Percentiles rank a stretch among this genome's conserved stretches.
Conservation (phyloP, 2,113 vertebrate genomes). For the Podarcis muralis region DNA sequence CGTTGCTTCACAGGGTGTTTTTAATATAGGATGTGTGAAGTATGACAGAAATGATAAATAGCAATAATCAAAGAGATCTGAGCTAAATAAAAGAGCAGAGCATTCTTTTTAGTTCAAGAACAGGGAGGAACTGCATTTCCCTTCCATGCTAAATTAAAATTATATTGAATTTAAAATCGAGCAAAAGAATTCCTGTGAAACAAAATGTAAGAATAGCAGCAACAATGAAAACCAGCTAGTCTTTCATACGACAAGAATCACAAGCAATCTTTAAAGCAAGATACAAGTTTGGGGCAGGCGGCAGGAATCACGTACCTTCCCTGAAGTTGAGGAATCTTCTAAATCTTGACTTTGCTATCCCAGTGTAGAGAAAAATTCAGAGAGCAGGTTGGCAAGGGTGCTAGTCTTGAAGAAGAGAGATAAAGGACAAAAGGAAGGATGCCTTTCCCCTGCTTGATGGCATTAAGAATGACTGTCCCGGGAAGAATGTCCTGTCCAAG, state of each 20-base stretch:
- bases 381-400: constrained; percentile 31
- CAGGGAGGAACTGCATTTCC: background rate
- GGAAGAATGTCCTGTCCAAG: constrained; percentile 75
- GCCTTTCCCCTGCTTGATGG: constrained; percentile 40
- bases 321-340: background rate
- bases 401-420: constrained; percentile 35
- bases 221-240: background rate
- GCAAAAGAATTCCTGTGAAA: constrained; percentile 12
- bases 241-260: background rate
- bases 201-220: background rate
- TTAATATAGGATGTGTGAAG: background rate
- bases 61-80: background rate
- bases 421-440: constrained; percentile 54
- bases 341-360: background rate
- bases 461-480: constrained; percentile 57
- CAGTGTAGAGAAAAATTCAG: constrained; percentile 27
- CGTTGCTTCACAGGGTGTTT: background rate
- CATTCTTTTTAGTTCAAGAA: background rate
- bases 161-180: constrained; percentile 17
- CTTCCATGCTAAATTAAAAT: background rate
- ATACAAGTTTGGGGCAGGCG: background rate
- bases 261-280: background rate
- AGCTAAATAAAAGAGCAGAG: background rate
- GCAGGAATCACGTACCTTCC: background rate
- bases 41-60: background rate